Evolutionary conservation across 2,888 invertebrate species (phyloP), one percentile per base, ranked within the genome.

Genomic region (Trimorus sp.): DNA sequence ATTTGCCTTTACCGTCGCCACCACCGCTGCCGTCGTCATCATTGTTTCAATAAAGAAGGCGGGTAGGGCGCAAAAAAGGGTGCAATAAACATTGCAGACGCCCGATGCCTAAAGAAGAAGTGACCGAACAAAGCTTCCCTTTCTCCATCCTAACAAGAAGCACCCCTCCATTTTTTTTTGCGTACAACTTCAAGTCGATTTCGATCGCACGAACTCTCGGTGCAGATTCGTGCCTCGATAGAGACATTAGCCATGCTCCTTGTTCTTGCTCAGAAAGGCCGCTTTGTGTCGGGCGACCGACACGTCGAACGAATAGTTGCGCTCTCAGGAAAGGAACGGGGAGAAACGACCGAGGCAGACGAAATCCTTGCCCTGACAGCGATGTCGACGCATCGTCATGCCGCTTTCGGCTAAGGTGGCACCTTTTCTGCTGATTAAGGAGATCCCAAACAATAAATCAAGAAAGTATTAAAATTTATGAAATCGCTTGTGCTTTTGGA

Each of bases 161-260:
- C 60, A 66, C 71, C 78, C 26, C 42, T 60, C 62, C 76, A 83
- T 83, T 83, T 83, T 81, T 83, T 71, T 73, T 80, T 68, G 75
- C 60, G 77, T 63, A 76, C 73, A 77, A 73, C 79, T 74, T 63
- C 74, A 40, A 79, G 66, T 71, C 74, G 74, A 79, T 79, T 79
- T 79, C 79, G 79, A 74, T 79, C 79, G 70, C 78, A 73, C 74
- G 80, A 75, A 80, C 78, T 80, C 80, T 75, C 78, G 71, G 66
- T 68, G 63, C 65, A 78, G 79, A 79, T 83, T 66, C 79, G 76
- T 71, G 60, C 63, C 82, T 83, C 84, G 86, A 87, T 86, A 86
- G 85, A 87, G 85, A 87, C 85, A 85, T 87, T 85, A 86, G 86
- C 79, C 73, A 85, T 84, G 87, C 84, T 84, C 79, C 86, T 84